A percentile compares a stretch with the other conserved stretches of the same genome.
Conservation (phyloP, 2,888 invertebrate genomes). For the Polydrusus tereticollis region DNA sequence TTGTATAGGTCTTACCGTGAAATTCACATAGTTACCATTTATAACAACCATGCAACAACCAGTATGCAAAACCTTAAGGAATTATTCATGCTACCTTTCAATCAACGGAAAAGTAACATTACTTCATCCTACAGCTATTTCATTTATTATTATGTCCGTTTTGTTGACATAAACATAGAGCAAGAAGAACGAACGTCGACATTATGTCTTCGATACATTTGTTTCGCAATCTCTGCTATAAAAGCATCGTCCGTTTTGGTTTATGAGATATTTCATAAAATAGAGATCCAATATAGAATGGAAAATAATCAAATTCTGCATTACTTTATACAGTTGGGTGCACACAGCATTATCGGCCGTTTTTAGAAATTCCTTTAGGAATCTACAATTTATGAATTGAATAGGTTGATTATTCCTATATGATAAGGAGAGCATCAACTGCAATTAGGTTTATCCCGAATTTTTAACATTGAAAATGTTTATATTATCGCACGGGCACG, state of each 20-base stretch:
- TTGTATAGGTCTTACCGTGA: not conserved
- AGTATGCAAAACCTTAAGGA: conserved; percentile 14
- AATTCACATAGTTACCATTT: not conserved
- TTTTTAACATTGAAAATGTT: too few species aligned
- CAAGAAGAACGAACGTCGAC: conserved; percentile 20
- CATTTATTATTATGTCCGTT: conserved; percentile 40
- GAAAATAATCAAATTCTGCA: too few species aligned
- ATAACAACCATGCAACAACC: not conserved
- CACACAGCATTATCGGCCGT: too few species aligned
- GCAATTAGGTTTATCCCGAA: too few species aligned
- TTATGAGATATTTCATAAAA: conserved; percentile 18
- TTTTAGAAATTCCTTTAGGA: too few species aligned
- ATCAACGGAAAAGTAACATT: conserved; percentile 14
- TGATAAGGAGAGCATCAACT: too few species aligned
- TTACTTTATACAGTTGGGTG: too few species aligned
- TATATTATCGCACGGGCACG: too few species aligned
- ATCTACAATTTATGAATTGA: too few species aligned
- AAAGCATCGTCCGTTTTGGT: not conserved
- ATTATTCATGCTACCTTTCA: conserved; percentile 8
- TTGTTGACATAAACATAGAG: conserved; percentile 40
- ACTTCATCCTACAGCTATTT: conserved; percentile 16
- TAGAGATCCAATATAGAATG: too few species aligned
- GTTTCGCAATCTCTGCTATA: conserved; percentile 19
- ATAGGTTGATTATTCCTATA: too few species aligned
- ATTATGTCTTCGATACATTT: conserved; percentile 19